Evolutionary conservation across 2,113 vertebrate species (phyloP).

Genomic region (Cygnus buccinator): DNA sequence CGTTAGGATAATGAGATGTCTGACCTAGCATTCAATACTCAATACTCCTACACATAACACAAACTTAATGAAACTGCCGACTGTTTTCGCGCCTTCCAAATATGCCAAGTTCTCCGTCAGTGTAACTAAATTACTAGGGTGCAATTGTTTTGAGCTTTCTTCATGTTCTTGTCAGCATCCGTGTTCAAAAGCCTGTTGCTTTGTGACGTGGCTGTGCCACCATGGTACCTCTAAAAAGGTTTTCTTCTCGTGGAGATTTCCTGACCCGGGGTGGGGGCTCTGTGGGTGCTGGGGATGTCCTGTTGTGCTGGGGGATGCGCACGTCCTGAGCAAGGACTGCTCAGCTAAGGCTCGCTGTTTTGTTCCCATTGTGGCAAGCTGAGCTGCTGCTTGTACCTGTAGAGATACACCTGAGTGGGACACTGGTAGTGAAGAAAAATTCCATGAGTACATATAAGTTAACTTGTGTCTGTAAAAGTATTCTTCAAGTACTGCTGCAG

Average conservation of each 20-base stretch:
- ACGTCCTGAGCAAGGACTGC: background rate
- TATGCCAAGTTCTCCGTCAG: accelerated
- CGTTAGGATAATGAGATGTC: background rate
- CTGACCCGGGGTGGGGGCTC: background rate
- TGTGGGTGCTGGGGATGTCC: background rate
- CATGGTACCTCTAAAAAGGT: accelerated
- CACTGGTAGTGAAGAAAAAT: background rate
- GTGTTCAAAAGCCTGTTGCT: background rate
- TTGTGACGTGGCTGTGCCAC: accelerated
- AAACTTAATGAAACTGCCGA: background rate
- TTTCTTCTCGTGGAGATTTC: background rate
- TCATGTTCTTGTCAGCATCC: accelerated
- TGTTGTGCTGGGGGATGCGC: background rate
- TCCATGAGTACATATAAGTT: background rate
- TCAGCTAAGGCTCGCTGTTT: background rate
- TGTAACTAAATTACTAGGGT: background rate
- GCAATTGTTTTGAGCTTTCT: background rate
- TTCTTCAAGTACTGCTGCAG: background rate
- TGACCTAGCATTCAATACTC: background rate
- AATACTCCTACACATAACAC: background rate
- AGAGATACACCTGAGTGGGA: background rate
- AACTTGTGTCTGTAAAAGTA: background rate
- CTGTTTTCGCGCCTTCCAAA: background rate
- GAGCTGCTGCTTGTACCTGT: background rate
- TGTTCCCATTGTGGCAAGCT: accelerated